Base-by-base conservation (phyloP, 2,888 invertebrate species). In the Eledona agricola region DNA sequence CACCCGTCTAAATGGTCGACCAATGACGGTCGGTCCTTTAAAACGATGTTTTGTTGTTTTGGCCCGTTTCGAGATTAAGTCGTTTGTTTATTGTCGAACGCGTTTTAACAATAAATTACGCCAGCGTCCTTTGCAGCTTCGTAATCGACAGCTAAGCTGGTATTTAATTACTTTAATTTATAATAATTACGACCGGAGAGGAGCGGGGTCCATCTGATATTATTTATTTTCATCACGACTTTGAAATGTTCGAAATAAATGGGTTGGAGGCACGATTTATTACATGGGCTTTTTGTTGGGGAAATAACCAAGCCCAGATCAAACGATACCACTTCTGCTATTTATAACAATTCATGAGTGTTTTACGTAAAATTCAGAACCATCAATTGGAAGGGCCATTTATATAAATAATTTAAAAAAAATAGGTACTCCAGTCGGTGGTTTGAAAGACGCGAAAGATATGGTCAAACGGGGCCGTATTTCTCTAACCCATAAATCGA, bases 141-240 rank as follows among this genome's bases (percentile, higher is more conserved):
- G 26, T 47, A 47, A 53, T 47, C 46, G 47, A 26, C 31, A 13
- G 23, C 20, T 40, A 38, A 49, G 29, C 37, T 40, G 25, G 31
- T 22, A 32, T 34, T 47, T 53, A 53, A 53, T 53, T 53, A 40
- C 46, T 53, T 28, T 47, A 53, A 53, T 53, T 53, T 53, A 53
- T 35, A 38, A 46, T 53, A 53, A 53, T 53, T 53, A 53, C 40
- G 34, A 17, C 31, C 42, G 10, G 7, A 40, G 22, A 47, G 46
- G 47, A 20, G 47, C 46, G 52, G 38, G 46, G 32, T 47, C 10
- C 38, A 47, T 47, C 38, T 53, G 52, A 47, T 53, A 47, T 53
- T 58, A 56, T 59, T 59, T 62, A 62, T 51, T 59, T 51, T 55
- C 58, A 56, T 62, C 61, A 62, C 61, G 61, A 62, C 52, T 58